Percentiles rank a stretch among this genome's conserved stretches.
Conservation (phyloP, 2,113 vertebrate genomes). For the Saccopteryx bilineata region DNA sequence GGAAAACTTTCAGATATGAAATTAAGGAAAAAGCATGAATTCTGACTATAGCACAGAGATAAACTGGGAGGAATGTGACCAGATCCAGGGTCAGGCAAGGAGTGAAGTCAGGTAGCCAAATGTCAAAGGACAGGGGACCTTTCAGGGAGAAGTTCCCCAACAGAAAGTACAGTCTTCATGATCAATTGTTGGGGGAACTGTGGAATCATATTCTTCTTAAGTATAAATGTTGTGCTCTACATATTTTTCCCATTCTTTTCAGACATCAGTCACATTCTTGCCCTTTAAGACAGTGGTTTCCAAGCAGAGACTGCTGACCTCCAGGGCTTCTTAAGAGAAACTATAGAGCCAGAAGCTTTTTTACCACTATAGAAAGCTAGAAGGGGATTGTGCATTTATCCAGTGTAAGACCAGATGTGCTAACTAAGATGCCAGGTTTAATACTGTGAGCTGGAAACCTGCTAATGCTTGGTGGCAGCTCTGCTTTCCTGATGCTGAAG, state of each 20-base stretch:
- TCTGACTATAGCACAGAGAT: background rate
- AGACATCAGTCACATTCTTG: background rate
- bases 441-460: background rate
- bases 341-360: background rate
- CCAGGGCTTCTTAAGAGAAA: background rate
- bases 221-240: accelerated
- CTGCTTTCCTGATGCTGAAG: background rate
- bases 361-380: background rate
- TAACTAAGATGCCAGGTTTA: background rate
- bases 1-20: background rate
- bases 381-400: background rate
- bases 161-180: accelerated
- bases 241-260: background rate
- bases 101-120: background rate
- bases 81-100: background rate
- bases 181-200: accelerated
- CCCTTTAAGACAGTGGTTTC: background rate
- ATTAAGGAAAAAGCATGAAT: background rate
- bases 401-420: background rate
- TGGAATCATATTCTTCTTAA: background rate
- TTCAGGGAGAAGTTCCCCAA: background rate
- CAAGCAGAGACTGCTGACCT: background rate
- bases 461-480: background rate
- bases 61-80: background rate
- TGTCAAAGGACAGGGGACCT: background rate